Evolutionary conservation across 2,888 invertebrate genomes (phyloP), one percentile per base, ranked within the genome.

Genomic region (Sisyra nigra): DNA sequence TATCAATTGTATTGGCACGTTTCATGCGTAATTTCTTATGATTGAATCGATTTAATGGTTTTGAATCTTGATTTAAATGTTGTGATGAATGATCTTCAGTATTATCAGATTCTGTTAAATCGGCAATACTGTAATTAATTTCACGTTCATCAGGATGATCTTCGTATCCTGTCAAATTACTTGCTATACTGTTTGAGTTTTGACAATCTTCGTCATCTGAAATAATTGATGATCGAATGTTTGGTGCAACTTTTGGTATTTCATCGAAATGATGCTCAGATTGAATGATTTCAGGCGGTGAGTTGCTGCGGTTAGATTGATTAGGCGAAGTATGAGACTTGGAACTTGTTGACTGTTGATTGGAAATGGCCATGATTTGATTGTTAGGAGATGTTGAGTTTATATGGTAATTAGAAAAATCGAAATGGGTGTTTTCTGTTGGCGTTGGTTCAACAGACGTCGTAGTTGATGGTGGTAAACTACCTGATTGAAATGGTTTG

Each of bases 1-100:
- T 86, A 55, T 88, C 87, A 48, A 88, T 85, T 2, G 89, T 89
- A 52, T 89, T 89, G 3, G 88, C 87, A 11, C 88, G 72, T 60
- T 87, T 88, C 77, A 88, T 83, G 52, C 80, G 76, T 17, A 77
- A 66, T 55, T 82, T 84, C 51, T 80, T 80, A 47, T 67, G 72
- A 40, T 66, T 66, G 50, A 72, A 76, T 46, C 71, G 57, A 49
- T 60, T 64, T 1, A 60, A 53, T 2, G 65, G 60, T 47, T 48
- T 49, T n/a, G 43, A 40, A 5, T 62, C 64, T 8, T 65, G 56
- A 31, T 37, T 30, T n/a, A 38, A 37, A 13, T 43, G 37, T 11
- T 41, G 45, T 4, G 45, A 44, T 17, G 42, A 41, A 8, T 42
- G 15, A 33, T 42, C 38, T 36, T 43, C 34, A 9, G 19, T 29